Evolutionary conservation across 2,797 vertebrate species (phyloP).

Genomic region (Tokudaia muenninki): DNA sequence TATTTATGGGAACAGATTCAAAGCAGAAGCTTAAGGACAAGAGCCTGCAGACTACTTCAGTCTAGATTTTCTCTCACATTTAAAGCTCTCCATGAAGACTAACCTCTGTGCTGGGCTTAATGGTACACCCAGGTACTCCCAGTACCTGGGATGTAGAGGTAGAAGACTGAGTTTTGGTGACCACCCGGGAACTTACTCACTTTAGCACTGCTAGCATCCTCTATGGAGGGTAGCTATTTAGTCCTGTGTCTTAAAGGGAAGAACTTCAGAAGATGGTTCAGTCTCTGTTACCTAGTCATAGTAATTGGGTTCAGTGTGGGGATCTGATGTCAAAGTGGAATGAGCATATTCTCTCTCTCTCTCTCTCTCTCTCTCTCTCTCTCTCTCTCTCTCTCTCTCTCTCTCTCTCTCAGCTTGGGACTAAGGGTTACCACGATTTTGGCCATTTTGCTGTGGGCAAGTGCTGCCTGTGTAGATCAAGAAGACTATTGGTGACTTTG

Average conservation of each 20-base stretch:
- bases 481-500: neutral
- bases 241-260: neutral
- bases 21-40: constrained; percentile 20
- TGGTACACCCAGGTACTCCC: neutral
- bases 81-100: constrained; percentile 23
- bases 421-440: neutral
- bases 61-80: neutral
- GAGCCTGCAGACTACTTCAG: constrained; percentile 16
- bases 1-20: constrained; percentile 39
- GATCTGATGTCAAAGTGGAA: neutral
- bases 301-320: neutral
- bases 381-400: too few relatives aligned
- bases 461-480: neutral
- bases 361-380: too few relatives aligned
- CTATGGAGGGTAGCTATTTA: neutral
- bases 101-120: neutral
- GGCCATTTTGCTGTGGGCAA: neutral
- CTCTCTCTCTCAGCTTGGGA: neutral
- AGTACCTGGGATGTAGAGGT: neutral
- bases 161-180: neutral
- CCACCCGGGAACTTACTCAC: too few relatives aligned
- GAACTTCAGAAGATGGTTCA: neutral
- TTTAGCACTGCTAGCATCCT: neutral
- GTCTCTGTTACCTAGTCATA: neutral
- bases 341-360: neutral